Evolutionary conservation across 2,113 vertebrate species (phyloP), one percentile per base, ranked within the genome.

Genomic region (Terrapene triunguis): DNA sequence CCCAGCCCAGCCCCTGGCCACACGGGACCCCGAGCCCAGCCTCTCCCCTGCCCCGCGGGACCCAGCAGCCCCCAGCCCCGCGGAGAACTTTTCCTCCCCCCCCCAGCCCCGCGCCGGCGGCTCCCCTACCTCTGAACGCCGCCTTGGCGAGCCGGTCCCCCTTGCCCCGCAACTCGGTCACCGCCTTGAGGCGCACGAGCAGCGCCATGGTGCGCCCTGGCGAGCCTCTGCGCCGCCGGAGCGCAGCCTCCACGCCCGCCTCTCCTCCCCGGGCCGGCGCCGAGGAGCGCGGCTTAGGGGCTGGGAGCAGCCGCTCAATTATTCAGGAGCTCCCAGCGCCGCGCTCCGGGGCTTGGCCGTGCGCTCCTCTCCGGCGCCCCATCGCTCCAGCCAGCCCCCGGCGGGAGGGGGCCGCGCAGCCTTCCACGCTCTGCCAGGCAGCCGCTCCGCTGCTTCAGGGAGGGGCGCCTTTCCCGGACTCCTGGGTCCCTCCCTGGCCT

Each of bases 311-410:
- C 72, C 42, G 3, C 85, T 92, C 88, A 97, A 96, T 98, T 96
- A 98, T 98, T 98, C 85, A 98, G 85, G 80, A 94, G 94, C 95
- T 85, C 53, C 6, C 21, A 3, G 84, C 22, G 84, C 89, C 57
- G 6, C 12, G 44, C 51, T 35, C 3, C 2, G 32, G 24, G 51
- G 82, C 35, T 24, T 24, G 54, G 59, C 80, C 21, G 42, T 11
- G 82, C 51, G 16, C 44, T 42, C 48, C 53, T 10, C 16, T 0
- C 6, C 57, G 21, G 47, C 8, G 62, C 57, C 69, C 55, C 22
- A 14, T 8, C 35, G 38, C n/a, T 32, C 47, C 42, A 4, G 50
- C 24, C 29, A 42, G 38, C 22, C n/a, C 19, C 21, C 3, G 1
- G 48, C 38, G 8, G 59, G 13, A 32, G 42, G 32, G 88, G 13